Conservation (phyloP, 2,113 vertebrate species). For the Alethe diademata region DNA sequence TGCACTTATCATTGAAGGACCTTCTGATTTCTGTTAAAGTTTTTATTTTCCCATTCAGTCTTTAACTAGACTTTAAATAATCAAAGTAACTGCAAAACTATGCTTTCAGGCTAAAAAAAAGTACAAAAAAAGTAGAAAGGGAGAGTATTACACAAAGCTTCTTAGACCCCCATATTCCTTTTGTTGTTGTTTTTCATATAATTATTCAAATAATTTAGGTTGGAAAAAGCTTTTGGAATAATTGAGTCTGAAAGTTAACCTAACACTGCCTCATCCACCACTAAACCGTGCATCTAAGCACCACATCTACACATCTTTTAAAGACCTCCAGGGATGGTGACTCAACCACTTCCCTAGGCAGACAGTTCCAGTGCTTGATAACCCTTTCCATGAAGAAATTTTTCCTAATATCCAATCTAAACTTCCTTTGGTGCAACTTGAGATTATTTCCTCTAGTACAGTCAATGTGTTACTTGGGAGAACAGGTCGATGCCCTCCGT, state of each 20-base stretch:
- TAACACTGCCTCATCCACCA: background rate
- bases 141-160: background rate
- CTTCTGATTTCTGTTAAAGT: background rate
- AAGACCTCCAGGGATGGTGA: background rate
- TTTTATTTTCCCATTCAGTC: background rate
- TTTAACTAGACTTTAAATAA: background rate
- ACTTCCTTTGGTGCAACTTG: background rate
- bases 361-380: background rate
- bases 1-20: background rate
- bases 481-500: rapidly evolving
- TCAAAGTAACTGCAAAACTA: background rate
- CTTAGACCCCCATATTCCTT: background rate
- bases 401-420: background rate
- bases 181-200: background rate
- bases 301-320: background rate
- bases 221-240: background rate
- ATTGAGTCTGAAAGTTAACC: background rate
- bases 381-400: background rate
- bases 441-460: background rate
- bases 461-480: background rate
- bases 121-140: background rate
- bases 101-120: background rate
- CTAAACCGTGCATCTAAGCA: background rate
- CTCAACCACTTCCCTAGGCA: background rate
- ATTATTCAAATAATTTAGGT: background rate